Percentiles rank a stretch among this genome's conserved stretches.
These are phyloP conservation scores for Sarotherodon lohbergeri DNA, from an alignment of 2,113 vertebrate species.

Conservation along the genomic window DNA sequence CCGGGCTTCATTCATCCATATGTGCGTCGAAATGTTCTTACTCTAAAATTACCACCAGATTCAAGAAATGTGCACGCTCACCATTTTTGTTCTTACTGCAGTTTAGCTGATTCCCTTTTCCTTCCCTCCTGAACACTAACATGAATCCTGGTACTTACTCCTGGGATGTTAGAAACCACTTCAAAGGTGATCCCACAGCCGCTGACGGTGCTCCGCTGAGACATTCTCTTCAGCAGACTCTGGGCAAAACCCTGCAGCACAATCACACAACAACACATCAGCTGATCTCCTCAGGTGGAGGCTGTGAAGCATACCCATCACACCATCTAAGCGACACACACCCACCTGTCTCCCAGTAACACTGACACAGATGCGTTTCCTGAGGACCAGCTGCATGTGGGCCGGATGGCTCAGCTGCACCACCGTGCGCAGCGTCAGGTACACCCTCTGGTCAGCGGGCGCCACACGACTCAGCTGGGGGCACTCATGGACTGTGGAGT, in stretches of 20 bases:
- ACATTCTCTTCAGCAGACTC: constrained; percentile 88
- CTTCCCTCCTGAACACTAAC: background rate
- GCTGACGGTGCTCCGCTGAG: constrained; percentile 84
- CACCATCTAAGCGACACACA: background rate
- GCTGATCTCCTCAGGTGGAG: background rate
- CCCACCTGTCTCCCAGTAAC: constrained; percentile 64
- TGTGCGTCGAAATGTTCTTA: background rate
- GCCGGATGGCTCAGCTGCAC: constrained; percentile 92
- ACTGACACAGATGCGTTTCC: constrained; percentile 90
- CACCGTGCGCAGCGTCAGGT: constrained; percentile 78
- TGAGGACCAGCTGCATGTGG: constrained; percentile 85
- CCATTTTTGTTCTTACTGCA: background rate
- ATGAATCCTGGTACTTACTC: constrained; percentile 67
- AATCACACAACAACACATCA: background rate
- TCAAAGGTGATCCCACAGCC: constrained; percentile 92
- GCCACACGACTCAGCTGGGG: constrained; percentile 81
- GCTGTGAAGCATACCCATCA: background rate
- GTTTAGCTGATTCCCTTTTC: background rate
- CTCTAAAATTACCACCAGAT: background rate
- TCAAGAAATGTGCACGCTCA: background rate
- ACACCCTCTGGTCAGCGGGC: constrained; percentile 79
- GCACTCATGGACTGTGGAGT: constrained; percentile 86
- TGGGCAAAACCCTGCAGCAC: constrained; percentile 86
- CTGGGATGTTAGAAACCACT: constrained; percentile 94
- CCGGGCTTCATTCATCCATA: background rate